A percentile compares a stretch with the other conserved stretches of the same genome.
phyloP scores from a whole-genome alignment of 2,113 vertebrate genomes.

The Xenus cinereus region DNA sequence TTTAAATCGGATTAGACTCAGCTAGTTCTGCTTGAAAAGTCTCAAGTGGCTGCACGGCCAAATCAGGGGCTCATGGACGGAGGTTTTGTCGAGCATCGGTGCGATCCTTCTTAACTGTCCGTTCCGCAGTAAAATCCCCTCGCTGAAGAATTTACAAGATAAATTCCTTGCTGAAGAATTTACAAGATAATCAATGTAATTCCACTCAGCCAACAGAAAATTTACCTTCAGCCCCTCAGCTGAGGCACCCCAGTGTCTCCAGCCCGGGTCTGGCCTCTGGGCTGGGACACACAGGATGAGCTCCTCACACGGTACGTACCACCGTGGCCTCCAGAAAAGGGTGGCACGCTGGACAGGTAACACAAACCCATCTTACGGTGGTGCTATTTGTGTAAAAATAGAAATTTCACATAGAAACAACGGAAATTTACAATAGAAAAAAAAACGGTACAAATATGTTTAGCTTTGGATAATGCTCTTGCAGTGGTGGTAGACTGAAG shows the following conservation, averaged over 20 bases:
- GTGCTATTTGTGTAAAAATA: not conserved
- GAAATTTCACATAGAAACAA: not conserved
- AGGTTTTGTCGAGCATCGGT: rapidly evolving
- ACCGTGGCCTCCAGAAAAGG: not conserved
- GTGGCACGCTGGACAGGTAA: not conserved
- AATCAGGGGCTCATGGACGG: not conserved
- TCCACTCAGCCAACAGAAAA: not conserved
- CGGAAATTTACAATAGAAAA: not conserved
- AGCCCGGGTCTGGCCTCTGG: not conserved
- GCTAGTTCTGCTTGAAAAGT: not conserved
- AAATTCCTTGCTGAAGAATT: not conserved
- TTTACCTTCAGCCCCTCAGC: not conserved
- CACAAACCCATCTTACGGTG: not conserved
- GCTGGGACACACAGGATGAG: not conserved
- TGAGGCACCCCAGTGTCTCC: not conserved
- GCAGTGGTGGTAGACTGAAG: not conserved
- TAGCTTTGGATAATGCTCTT: not conserved
- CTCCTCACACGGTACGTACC: not conserved
- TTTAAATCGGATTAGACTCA: not conserved
- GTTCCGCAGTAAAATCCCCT: not conserved
- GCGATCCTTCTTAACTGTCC: not conserved
- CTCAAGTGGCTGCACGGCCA: not conserved
- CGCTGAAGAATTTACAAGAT: not conserved
- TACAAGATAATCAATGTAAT: no score
- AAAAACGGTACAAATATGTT: not conserved